Percentiles rank a stretch among this genome's conserved stretches.
Evolutionary conservation across 2,113 vertebrate species (phyloP).

Genomic region (Pantherophis guttatus): DNA sequence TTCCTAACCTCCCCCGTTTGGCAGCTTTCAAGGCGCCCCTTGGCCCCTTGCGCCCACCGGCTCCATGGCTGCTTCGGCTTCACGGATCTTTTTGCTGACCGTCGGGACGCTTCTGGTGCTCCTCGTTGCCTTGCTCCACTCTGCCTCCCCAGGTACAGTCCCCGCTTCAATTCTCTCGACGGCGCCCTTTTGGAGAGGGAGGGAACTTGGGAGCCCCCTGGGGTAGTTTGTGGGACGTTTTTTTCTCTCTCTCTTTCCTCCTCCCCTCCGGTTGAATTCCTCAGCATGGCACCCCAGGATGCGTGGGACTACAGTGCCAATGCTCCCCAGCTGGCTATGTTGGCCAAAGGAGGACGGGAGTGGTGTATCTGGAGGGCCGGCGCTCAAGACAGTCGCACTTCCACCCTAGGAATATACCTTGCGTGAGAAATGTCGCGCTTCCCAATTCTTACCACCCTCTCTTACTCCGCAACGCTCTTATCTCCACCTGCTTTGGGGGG

Average conservation of each 20-base stretch:
- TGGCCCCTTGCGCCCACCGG: background rate
- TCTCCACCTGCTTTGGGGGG: background rate
- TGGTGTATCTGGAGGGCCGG: background rate
- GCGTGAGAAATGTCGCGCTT: background rate
- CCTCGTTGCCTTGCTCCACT: constrained; percentile 50
- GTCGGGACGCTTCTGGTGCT: constrained; percentile 54
- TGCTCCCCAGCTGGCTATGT: background rate
- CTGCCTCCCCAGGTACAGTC: constrained; percentile 37
- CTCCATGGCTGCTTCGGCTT: constrained; percentile 55
- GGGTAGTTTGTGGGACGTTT: background rate
- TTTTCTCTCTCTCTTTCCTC: no score
- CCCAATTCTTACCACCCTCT: background rate
- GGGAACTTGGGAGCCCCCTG: no score
- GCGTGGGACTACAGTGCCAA: background rate
- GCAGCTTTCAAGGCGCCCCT: background rate
- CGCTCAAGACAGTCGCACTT: background rate
- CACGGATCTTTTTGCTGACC: constrained; percentile 25
- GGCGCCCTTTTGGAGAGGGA: background rate
- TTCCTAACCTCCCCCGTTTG: background rate
- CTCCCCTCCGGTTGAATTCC: background rate
- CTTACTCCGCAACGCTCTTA: background rate
- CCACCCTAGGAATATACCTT: background rate
- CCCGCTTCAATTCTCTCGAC: constrained; percentile 56
- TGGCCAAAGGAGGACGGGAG: background rate
- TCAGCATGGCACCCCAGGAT: background rate